Evolutionary conservation across 2,797 vertebrate genomes (phyloP).

Genomic region (Syngnathus acus): DNA sequence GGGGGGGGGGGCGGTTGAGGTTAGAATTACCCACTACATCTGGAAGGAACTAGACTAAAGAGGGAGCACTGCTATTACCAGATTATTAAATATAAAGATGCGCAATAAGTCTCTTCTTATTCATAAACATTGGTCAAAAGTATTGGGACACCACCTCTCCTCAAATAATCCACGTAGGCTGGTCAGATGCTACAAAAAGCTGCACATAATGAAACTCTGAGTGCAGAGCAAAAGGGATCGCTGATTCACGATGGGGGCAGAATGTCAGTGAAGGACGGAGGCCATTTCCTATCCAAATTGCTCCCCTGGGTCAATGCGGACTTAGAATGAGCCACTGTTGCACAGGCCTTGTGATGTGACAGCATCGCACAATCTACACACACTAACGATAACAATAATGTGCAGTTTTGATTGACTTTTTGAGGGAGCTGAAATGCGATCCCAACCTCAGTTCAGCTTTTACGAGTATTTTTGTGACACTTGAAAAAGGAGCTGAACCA

Average conservation of each 20-base stretch:
- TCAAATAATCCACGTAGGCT: background rate
- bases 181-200: background rate
- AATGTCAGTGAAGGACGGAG: slow-evolving; percentile 4
- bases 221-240: background rate
- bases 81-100: slow-evolving; percentile 62
- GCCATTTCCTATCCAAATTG: slow-evolving; percentile 5
- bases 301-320: background rate
- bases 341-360: background rate
- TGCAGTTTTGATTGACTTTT: background rate
- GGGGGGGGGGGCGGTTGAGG: background rate
- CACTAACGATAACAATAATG: background rate
- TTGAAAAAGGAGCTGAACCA: background rate
- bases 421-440: background rate
- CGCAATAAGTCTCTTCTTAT: slow-evolving; percentile 24
- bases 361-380: background rate
- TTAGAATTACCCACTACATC: slow-evolving; percentile 43
- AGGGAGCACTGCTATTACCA: slow-evolving; percentile 37
- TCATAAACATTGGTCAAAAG: background rate
- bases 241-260: background rate
- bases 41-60: slow-evolving; percentile 11
- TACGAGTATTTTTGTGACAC: background rate
- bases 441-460: background rate
- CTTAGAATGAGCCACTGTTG: slow-evolving; percentile 2
- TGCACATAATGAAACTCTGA: background rate
- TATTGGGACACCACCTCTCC: background rate